Percentiles rank a stretch among this genome's conserved stretches.
Conservation (phyloP, 1,140 invertebrate species). For the Rhysida immarginata region DNA sequence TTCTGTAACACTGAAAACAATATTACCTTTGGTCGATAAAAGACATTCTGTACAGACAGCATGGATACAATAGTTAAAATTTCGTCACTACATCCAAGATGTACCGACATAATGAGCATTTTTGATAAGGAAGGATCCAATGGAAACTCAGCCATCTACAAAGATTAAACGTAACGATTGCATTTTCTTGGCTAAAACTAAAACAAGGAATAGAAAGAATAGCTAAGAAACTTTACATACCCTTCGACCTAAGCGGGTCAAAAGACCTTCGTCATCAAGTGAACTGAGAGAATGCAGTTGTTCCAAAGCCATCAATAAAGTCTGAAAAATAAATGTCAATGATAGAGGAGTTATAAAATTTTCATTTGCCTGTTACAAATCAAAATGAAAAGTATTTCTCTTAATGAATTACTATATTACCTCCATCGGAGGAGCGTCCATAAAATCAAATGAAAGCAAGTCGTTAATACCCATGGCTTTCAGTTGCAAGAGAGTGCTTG, state of each 20-base stretch:
- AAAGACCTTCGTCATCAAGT: conserved; percentile 87
- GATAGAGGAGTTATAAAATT: background rate
- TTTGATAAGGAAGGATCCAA: conserved; percentile 97
- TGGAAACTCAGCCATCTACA: conserved; percentile 96
- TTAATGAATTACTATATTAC: conserved; percentile 23
- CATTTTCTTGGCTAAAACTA: background rate
- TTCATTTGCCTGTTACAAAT: background rate
- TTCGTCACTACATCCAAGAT: conserved; percentile 96
- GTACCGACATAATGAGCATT: conserved; percentile 98
- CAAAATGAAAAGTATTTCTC: background rate
- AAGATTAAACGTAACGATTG: conserved; percentile 12
- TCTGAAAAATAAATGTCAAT: conserved; percentile 22
- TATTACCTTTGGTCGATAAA: conserved; percentile 58
- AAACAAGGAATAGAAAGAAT: conserved; percentile 12
- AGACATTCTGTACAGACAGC: conserved; percentile 97
- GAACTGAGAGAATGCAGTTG: conserved; percentile 93
- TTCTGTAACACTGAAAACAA: background rate
- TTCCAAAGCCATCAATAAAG: conserved; percentile 92
- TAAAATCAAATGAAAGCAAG: conserved; percentile 98
- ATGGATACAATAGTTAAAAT: conserved; percentile 97
- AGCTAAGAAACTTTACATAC: conserved; percentile 33
- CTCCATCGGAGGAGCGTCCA: conserved; percentile 97
- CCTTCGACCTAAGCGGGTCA: conserved; percentile 80
- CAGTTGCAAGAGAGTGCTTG: conserved; percentile 82
- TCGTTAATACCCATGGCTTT: conserved; percentile 99